Percentiles rank a stretch among this genome's conserved stretches.
Conservation (phyloP, 2,113 vertebrate species). For the Solenodon paradoxus region DNA sequence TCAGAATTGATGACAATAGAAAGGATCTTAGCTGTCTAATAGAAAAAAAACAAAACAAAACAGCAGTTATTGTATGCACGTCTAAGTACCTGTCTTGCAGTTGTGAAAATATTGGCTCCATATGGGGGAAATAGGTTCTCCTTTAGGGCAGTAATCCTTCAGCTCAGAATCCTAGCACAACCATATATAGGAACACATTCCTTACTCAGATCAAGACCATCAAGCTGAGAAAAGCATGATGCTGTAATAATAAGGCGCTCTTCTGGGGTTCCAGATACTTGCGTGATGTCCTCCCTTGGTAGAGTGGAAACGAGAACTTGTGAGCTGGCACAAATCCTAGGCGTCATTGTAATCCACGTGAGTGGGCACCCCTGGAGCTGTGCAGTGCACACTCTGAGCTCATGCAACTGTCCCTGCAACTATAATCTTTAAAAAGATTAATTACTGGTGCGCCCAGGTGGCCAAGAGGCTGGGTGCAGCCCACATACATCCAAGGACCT, state of each 20-base stretch:
- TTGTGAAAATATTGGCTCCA: neutral
- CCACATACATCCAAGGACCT: no score
- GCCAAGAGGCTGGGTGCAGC: no score
- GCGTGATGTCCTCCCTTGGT: neutral
- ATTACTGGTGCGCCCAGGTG: no score
- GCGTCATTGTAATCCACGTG: neutral
- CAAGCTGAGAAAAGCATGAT: neutral
- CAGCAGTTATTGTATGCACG: neutral
- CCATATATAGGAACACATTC: neutral
- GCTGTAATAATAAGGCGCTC: neutral
- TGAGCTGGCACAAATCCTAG: neutral
- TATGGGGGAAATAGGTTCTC: neutral
- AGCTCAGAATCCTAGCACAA: neutral
- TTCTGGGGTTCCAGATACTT: neutral
- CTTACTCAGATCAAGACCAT: neutral
- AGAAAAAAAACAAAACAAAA: no score
- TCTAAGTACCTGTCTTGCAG: neutral
- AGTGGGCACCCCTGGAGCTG: neutral
- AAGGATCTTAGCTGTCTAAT: neutral
- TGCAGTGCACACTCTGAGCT: neutral
- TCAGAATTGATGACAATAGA: neutral
- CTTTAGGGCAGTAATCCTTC: neutral
- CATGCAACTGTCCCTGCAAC: neutral
- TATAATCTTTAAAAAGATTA: neutral
- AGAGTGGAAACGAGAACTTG: neutral